Evolutionary conservation across 2,888 invertebrate species (phyloP).

Genomic region (Rhopalosiphum nymphaeae): DNA sequence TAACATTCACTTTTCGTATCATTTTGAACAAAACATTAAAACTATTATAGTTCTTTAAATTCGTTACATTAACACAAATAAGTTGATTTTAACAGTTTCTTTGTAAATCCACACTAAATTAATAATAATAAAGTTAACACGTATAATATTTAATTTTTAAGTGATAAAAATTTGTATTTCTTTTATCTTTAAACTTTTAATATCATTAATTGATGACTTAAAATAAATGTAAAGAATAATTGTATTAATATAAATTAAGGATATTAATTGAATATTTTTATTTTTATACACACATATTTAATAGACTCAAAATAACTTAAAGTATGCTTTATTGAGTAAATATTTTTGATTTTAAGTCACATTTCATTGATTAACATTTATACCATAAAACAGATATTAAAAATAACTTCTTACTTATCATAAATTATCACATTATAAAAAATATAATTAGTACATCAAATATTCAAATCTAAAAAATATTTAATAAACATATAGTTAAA

Average conservation of each 20-base stretch:
- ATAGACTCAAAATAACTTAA: not conserved
- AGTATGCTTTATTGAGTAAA: not conserved
- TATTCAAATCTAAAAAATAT: not conserved
- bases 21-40: not conserved
- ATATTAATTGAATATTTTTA: not conserved
- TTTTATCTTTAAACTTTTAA: not conserved
- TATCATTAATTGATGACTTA: not conserved
- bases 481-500: not conserved
- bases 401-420: not conserved
- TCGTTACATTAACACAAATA: not conserved
- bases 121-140: not conserved
- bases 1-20: conserved; percentile 11
- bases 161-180: not conserved
- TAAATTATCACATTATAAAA: not conserved
- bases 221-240: not conserved
- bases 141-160: not conserved
- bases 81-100: not conserved
- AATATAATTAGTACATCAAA: not conserved
- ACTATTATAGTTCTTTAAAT: not conserved
- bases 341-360: not conserved
- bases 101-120: not conserved
- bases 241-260: not conserved
- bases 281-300: not conserved
- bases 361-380: not conserved
- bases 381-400: not conserved